These are phyloP conservation scores for Zaprionus ghesquierei DNA, from an alignment of 1,140 invertebrate species.

Conservation along the genomic window DNA sequence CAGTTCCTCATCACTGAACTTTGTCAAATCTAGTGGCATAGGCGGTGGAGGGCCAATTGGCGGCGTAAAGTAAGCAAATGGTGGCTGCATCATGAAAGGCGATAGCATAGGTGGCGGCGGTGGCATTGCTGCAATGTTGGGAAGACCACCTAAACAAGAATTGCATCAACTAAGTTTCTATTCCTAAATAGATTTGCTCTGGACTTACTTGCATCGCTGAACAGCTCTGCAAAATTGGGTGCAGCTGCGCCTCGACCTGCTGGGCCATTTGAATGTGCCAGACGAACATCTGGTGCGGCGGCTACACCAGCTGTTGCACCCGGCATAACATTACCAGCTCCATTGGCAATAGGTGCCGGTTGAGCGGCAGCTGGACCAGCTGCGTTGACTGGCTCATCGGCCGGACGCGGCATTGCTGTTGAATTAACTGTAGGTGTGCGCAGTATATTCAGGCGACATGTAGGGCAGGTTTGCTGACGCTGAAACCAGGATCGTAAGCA, in stretches of 20 bases:
- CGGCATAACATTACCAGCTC: not conserved
- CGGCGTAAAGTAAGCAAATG: slow-evolving; percentile 84
- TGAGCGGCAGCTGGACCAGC: slow-evolving; percentile 27
- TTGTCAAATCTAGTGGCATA: slow-evolving; percentile 89
- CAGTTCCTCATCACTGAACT: slow-evolving; percentile 92
- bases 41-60: slow-evolving; percentile 87
- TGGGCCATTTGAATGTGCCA: slow-evolving; percentile 23
- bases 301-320: slow-evolving; percentile 1
- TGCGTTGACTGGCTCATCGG: slow-evolving; percentile 71
- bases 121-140: slow-evolving; percentile 41
- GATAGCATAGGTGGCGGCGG: slow-evolving; percentile 66
- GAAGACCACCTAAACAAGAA: slow-evolving; percentile 32
- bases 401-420: slow-evolving; percentile 81
- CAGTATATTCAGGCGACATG: slow-evolving; percentile 98
- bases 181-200: not conserved
- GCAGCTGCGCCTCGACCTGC: slow-evolving; percentile 16
- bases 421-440: slow-evolving; percentile 85
- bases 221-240: slow-evolving; percentile 55
- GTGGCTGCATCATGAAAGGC: slow-evolving; percentile 84
- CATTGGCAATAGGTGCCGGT: slow-evolving; percentile 46
- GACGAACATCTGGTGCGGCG: slow-evolving; percentile 8
- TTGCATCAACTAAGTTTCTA: not conserved
- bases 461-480: slow-evolving; percentile 99
- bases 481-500: slow-evolving; percentile 99
- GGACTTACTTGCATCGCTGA: slow-evolving; percentile 61